A percentile compares a stretch with the other conserved stretches of the same genome.
phyloP scores from a whole-genome alignment of 2,888 invertebrate genomes.

The Polyploca ridens region DNA sequence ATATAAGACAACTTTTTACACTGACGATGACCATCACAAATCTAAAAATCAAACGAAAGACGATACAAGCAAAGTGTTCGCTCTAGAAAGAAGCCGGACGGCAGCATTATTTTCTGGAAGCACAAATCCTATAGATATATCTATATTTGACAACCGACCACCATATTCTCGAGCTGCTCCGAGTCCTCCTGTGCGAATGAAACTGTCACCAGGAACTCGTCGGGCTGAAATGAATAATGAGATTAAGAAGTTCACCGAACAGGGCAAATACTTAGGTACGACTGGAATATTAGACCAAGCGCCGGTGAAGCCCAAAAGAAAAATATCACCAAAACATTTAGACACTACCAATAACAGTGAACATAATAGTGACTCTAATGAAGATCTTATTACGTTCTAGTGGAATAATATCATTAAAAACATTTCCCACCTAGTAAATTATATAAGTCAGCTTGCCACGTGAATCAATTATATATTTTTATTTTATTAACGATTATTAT shows the following conservation, averaged over 20 bases:
- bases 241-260: constrained; percentile 54
- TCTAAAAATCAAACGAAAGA: constrained; percentile 38
- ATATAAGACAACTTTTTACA: constrained; percentile 70
- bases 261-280: constrained; percentile 58
- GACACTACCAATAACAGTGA: constrained; percentile 38
- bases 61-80: constrained; percentile 49
- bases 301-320: constrained; percentile 73
- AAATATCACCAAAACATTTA: constrained; percentile 64
- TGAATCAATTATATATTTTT: constrained; percentile 9
- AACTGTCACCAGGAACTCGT: constrained; percentile 61
- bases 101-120: constrained; percentile 60
- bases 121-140: constrained; percentile 54
- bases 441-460: constrained; percentile 19
- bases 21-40: constrained; percentile 43
- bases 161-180: constrained; percentile 73
- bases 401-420: constrained; percentile 17
- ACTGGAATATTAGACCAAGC: constrained; percentile 66
- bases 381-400: constrained; percentile 78
- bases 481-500: not conserved
- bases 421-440: constrained; percentile 45
- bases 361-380: constrained; percentile 43
- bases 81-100: constrained; percentile 75
- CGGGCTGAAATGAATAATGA: constrained; percentile 52
- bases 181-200: constrained; percentile 74
- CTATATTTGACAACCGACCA: constrained; percentile 75